Base-by-base conservation (phyloP, 2,797 vertebrate genomes). In the Numenius phaeopus region DNA sequence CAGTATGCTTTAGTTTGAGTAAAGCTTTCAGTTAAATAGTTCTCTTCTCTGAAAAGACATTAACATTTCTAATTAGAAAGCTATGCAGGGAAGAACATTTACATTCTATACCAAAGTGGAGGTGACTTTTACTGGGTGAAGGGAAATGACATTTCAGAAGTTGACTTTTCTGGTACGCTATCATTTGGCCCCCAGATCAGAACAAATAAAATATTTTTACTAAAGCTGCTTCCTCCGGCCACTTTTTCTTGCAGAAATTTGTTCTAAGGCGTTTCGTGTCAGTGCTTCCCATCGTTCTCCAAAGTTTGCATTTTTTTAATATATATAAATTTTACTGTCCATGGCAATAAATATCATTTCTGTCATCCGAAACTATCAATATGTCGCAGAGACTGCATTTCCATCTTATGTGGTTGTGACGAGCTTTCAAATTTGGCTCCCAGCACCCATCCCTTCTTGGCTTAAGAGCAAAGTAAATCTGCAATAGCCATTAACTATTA, bases 391-490 rank as follows among this genome's bases (percentile, higher is more conserved):
- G 62, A 78, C 89, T 97, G 81, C 83, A 96, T 96, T 98, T 96
- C 89, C 73, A 94, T 96, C 89, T 94, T 61, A n/a, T 90, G 29
- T 55, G 54, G 75, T 72, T 93, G 84, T 94, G 96, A 97, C 3
- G 76, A 93, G 83, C 94, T 97, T 97, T 97, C 97, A 83, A 13
- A 97, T 97, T 97, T 97, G 97, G 92, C 98, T 98, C 44, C 91
- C 82, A 98, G 97, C 96, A 59, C 72, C 95, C 94, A 90, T 83
- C 73, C 61, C 22, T 90, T 96, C 96, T 96, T 97, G 96, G 90
- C 92, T 94, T 72, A 77, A 96, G 88, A 98, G 94, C 75, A 89
- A 95, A 80, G 50, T 72, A 86, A 96, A 97, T 97, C 87, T 97
- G 84, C 76, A 95, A 27, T 81, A 95, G 67, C 70, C 94, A 95